phyloP scores from a whole-genome alignment of 2,113 vertebrate genomes.

The Boleophthalmus pectinirostris region DNA sequence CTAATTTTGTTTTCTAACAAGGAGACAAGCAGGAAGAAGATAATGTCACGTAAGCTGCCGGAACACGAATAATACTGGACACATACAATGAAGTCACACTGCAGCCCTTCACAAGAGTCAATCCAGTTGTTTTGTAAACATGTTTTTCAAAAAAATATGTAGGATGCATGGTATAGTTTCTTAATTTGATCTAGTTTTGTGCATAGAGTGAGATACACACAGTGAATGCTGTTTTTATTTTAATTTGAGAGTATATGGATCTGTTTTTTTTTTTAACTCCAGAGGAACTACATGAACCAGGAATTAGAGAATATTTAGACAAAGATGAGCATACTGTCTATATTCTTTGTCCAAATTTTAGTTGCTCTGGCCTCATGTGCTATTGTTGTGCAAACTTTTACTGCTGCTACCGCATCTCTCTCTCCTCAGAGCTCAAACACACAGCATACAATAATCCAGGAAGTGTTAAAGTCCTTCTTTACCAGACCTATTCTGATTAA shows the following conservation, averaged over 20 bases:
- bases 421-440: no score
- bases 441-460: no score
- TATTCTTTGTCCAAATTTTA: not conserved
- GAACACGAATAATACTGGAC: constrained; percentile 20
- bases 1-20: constrained; percentile 62
- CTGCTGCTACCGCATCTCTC: no score
- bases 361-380: no score
- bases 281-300: not conserved
- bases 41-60: constrained; percentile 43
- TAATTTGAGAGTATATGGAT: not conserved
- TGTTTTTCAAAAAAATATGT: not conserved
- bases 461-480: no score
- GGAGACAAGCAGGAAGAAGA: constrained; percentile 52
- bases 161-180: not conserved
- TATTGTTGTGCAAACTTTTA: no score
- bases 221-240: not conserved
- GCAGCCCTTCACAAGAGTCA: not conserved
- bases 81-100: not conserved
- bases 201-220: not conserved
- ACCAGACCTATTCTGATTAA: no score
- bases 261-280: not conserved
- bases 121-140: not conserved
- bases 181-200: not conserved
- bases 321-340: not conserved
- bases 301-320: not conserved